Evolutionary conservation across 2,113 vertebrate species (phyloP).

Genomic region (Hippocampus abdominalis): DNA sequence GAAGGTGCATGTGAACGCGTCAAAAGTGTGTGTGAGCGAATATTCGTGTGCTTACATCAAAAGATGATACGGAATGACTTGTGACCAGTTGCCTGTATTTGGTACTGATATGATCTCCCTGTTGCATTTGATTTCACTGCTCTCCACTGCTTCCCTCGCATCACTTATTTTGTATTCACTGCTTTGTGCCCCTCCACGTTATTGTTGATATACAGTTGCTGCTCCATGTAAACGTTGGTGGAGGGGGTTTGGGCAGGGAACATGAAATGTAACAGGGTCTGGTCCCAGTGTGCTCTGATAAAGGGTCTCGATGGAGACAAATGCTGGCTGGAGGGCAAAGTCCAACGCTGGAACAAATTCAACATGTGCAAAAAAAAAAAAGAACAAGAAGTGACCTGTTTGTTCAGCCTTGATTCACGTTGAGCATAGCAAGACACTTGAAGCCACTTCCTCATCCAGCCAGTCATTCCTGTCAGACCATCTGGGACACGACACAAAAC

Average conservation of each 20-base stretch:
- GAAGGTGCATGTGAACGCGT: slow-evolving; percentile 59
- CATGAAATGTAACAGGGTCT: slow-evolving; percentile 62
- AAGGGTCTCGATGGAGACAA: slow-evolving; percentile 40
- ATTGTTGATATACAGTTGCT: slow-evolving; percentile 50
- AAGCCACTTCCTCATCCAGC: slow-evolving; percentile 47
- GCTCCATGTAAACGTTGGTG: slow-evolving; percentile 48
- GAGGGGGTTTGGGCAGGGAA: slow-evolving; percentile 49
- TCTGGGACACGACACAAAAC: slow-evolving; percentile 61
- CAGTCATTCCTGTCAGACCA: slow-evolving; percentile 51
- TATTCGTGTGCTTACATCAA: slow-evolving; percentile 59
- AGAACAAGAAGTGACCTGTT: slow-evolving; percentile 32
- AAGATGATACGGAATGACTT: slow-evolving; percentile 68
- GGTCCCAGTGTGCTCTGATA: slow-evolving; percentile 54
- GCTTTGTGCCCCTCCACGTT: slow-evolving; percentile 45
- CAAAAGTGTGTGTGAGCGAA: slow-evolving; percentile 50
- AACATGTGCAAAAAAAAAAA: slow-evolving; percentile 5
- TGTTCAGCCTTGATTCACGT: slow-evolving; percentile 56
- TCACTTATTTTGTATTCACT: slow-evolving; percentile 36
- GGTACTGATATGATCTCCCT: slow-evolving; percentile 61
- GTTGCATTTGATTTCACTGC: slow-evolving; percentile 55
- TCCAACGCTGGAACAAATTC: slow-evolving; percentile 46
- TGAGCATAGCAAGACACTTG: slow-evolving; percentile 28
- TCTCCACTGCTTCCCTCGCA: slow-evolving; percentile 34
- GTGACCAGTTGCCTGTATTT: slow-evolving; percentile 59
- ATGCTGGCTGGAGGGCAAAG: slow-evolving; percentile 52